Evolutionary conservation across 1,140 invertebrate species (phyloP), one percentile per base, ranked within the genome.

Genomic region (Drosophila fuyamai): DNA sequence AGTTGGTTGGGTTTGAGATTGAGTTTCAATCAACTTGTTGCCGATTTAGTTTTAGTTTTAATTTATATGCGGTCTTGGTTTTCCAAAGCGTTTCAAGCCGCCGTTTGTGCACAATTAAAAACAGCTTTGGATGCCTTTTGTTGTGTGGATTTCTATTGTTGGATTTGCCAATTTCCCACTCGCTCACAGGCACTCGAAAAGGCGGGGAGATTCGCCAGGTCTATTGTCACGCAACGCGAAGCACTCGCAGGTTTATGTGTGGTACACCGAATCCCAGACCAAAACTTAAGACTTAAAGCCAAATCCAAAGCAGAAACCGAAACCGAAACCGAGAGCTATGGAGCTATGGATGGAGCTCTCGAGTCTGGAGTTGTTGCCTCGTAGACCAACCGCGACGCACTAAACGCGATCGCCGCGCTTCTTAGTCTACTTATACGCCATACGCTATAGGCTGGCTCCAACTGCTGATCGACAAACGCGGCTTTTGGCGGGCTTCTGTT

Each of bases 381-480:
- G 85, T 65, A 55, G 61, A 89, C 84, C 76, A 81, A 78, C 78
- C 84, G 84, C 84, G 74, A 80, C 80, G 84, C 65, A 88, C 84
- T 88, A 84, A 88, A 89, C 72, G 80, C 83, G 84, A 89, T 89
- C 84, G 68, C 60, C 71, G 59, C 63, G 80, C 83, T 89, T 89
- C 83, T 88, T 89, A 88, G 84, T 84, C 83, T 88, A 88, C 83
- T 88, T 88, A 88, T 88, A 84, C 61, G 48, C 53, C 36, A 10
- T 51, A 16, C 9, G n/a, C 23, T 36, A 18, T 29, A 18, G 6
- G 13, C 27, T 18, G 16, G 7, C 35, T 38, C 38, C 53, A 32
- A 32, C 48, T 51, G 48, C n/a, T n/a, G 48, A 51, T 51, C 48
- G 48, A 29, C 48, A 16, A 51, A 16, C n/a, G 48, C n/a, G n/a